These are phyloP conservation scores for Liopterus haemorrhoidalis DNA, from an alignment of 2,888 invertebrate species.

Conservation along the genomic window DNA sequence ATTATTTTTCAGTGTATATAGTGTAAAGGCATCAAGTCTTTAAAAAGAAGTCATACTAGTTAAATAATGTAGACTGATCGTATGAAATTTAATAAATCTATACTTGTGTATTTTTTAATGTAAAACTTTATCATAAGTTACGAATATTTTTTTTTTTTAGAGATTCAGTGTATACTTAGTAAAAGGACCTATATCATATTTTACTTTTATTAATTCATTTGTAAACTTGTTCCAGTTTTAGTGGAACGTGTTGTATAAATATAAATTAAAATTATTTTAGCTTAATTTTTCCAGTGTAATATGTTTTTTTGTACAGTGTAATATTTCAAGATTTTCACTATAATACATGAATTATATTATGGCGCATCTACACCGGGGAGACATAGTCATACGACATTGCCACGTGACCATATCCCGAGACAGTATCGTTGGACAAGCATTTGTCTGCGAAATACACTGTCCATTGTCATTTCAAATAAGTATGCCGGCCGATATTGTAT, in stretches of 20 bases:
- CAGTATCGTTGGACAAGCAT: no score
- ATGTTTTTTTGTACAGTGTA: slow-evolving; percentile 19
- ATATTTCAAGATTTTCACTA: slow-evolving; percentile 16
- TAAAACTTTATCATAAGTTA: slow-evolving; percentile 40
- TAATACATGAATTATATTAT: slow-evolving; percentile 14
- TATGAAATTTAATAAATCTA: slow-evolving; percentile 34
- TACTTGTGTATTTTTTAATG: slow-evolving; percentile 46
- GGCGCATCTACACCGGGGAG: no score
- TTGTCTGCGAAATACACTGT: no score
- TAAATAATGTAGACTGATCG: slow-evolving; percentile 46
- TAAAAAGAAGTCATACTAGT: slow-evolving; percentile 41
- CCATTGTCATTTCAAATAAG: no score
- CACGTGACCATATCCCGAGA: no score
- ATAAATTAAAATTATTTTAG: slow-evolving; percentile 18
- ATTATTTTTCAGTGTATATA: slow-evolving; percentile 47
- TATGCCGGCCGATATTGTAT: no score
- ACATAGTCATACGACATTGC: no score
- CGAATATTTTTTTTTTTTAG: slow-evolving; percentile 28
- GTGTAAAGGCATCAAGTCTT: slow-evolving; percentile 47
- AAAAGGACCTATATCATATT: slow-evolving; percentile 29
- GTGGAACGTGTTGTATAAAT: slow-evolving; percentile 38
- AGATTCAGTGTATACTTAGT: slow-evolving; percentile 23
- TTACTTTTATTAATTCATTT: slow-evolving; percentile 28
- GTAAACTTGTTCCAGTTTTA: slow-evolving; percentile 46
- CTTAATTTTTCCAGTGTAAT: slow-evolving; percentile 19